Base-by-base conservation (phyloP, 2,888 invertebrate species). In the Chelonus formosanus region DNA sequence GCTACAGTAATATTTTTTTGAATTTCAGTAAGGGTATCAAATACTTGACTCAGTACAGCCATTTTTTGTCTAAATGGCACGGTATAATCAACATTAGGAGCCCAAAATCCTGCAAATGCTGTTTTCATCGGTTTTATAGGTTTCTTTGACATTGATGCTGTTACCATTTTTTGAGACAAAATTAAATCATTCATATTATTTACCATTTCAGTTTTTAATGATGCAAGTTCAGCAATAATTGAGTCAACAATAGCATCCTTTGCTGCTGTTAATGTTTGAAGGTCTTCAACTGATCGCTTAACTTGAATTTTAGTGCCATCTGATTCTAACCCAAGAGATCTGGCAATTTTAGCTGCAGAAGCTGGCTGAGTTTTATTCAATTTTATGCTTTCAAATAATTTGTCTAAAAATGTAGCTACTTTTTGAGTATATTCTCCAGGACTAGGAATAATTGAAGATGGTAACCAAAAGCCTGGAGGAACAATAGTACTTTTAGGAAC, bases 1-100 rank as follows among this genome's bases (percentile, higher is more conserved):
- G 78, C 73, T 0, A 55, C 56, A 3, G 78, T 78, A 35, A 83
- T 76, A 59, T 82, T 83, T 40, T 74, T 79, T 54, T 83, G 79
- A 6, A 84, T 73, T 3, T 73, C 74, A 2, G 79, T 80, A n/a
- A 84, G 68, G 78, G 79, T 80, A 40, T 84, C 84, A 53, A 84
- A 84, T 4, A 82, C 79, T 69, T 82, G 79, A 63, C 79, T 76
- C 3, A 84, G 75, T 3, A 75, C 68, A 6, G 70, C 43, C 73
- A 84, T 80, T 69, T 78, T 76, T 57, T 83, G 80, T 52, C 82
- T 76, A 60, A 80, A 83, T 0, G 82, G 80, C 32, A 79, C 55
- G 3, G 73, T 70, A 6, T 76, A 74, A 62, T 82, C 80, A 0
- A 70, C 58, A 3, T 74, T 32, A 0, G 62, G 55, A 4, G 75